Conservation (phyloP, 2,113 vertebrate genomes). For the Clarias gariepinus region DNA sequence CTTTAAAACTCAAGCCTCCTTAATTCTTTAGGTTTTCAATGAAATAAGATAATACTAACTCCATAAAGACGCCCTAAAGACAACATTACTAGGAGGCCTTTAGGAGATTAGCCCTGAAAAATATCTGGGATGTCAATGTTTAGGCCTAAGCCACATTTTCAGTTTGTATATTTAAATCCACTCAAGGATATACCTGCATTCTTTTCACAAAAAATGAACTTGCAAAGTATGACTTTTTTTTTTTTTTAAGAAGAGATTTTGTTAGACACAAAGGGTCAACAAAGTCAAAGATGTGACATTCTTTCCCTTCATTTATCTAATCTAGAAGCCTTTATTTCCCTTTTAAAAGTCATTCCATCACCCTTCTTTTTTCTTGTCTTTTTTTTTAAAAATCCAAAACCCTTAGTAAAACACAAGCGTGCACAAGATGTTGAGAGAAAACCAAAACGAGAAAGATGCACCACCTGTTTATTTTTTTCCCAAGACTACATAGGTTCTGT, state of each 20-base stretch:
- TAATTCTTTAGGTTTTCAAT: too few species aligned
- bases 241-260: neutral
- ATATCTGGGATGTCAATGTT: too few species aligned
- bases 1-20: too few species aligned
- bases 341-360: constrained; percentile 1
- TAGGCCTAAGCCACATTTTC: too few species aligned
- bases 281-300: constrained; percentile 13
- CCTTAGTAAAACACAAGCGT: neutral
- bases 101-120: too few species aligned
- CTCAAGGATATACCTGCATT: neutral
- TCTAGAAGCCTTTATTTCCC: constrained; percentile 40
- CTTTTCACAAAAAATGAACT: neutral
- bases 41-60: too few species aligned
- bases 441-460: neutral
- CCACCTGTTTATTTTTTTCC: neutral
- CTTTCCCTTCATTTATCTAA: constrained; percentile 35
- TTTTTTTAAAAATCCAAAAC: neutral
- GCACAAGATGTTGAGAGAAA: constrained; percentile 32
- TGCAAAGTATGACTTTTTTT: neutral
- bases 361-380: neutral
- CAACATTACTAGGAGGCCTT: too few species aligned
- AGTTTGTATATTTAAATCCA: neutral
- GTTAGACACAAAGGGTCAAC: neutral
- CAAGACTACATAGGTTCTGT: neutral
- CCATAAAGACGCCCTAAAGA: too few species aligned